phyloP scores from a whole-genome alignment of 2,113 vertebrate species.

The Gambusia holbrooki region DNA sequence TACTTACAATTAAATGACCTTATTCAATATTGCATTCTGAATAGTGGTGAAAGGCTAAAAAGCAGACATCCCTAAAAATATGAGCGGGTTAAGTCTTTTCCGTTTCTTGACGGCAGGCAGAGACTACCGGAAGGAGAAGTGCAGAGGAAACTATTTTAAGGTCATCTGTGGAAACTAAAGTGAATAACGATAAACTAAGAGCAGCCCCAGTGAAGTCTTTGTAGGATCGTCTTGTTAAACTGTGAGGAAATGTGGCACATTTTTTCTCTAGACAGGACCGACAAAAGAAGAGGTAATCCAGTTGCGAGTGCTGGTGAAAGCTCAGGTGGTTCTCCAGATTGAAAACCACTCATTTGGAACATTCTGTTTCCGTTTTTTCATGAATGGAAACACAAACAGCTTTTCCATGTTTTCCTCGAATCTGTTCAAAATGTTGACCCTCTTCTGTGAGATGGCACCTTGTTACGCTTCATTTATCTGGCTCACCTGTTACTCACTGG shows the following conservation, averaged over 20 bases:
- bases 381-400: background rate
- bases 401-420: background rate
- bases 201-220: background rate
- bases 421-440: background rate
- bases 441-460: background rate
- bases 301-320: background rate
- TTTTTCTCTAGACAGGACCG: background rate
- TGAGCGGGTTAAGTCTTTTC: background rate
- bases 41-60: background rate
- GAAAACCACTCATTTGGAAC: background rate
- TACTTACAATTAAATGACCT: background rate
- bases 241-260: background rate
- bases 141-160: background rate
- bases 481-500: conserved; percentile 19
- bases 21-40: background rate
- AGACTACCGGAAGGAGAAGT: background rate
- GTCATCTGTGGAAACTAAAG: background rate
- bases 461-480: conserved; percentile 11
- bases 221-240: background rate
- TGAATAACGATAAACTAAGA: background rate
- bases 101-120: background rate
- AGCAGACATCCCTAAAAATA: background rate
- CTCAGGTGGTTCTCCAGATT: background rate
- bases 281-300: background rate
- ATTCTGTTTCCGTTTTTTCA: background rate